Evolutionary conservation across 2,797 vertebrate species (phyloP).

Genomic region (Graptemys geographica): DNA sequence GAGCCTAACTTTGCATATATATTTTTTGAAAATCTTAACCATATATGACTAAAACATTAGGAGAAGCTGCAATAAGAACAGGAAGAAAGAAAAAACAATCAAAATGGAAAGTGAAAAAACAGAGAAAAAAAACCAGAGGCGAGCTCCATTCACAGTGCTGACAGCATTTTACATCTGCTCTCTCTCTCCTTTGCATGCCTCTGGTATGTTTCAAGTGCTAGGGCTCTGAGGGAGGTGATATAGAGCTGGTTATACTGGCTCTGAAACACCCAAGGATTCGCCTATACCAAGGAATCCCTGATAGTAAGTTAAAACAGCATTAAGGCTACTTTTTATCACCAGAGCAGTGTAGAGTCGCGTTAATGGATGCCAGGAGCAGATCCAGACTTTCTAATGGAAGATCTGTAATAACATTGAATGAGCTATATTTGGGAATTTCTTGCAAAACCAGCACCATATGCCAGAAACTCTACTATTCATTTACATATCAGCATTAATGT

Average conservation of each 20-base stretch:
- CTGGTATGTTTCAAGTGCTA: no score
- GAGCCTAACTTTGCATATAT: not conserved
- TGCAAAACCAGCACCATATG: not conserved
- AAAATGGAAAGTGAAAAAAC: no score
- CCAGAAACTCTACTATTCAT: not conserved
- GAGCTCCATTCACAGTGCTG: no score
- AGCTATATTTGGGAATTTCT: not conserved
- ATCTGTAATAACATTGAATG: not conserved
- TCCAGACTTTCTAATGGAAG: rapidly evolving
- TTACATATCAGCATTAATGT: not conserved
- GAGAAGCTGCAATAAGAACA: not conserved
- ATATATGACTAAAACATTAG: not conserved
- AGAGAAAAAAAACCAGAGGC: no score
- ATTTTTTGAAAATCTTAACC: not conserved
- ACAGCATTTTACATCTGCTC: no score
- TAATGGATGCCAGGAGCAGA: not conserved
- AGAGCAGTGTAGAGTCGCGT: not conserved
- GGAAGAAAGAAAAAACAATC: no score
- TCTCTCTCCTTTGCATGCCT: no score
- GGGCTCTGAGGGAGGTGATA: not conserved
- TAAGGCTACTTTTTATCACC: not conserved
- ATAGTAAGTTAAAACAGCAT: not conserved
- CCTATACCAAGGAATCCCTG: not conserved
- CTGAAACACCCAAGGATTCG: not conserved
- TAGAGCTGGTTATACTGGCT: not conserved